A percentile compares a stretch with the other conserved stretches of the same genome.
Evolutionary conservation across 1,140 invertebrate genomes (phyloP).

Genomic region (Aphidius ervi): DNA sequence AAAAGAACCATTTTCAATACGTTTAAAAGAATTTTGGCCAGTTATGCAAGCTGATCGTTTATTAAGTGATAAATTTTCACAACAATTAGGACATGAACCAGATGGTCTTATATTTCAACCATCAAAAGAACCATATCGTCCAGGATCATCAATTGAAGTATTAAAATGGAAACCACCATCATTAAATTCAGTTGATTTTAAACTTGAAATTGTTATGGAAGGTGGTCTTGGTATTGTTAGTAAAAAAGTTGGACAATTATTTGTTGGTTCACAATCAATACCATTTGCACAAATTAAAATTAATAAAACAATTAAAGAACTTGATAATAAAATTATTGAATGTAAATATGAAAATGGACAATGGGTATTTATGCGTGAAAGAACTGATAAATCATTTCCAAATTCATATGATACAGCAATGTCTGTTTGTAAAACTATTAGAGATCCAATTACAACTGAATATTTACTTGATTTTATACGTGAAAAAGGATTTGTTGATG

Average conservation of each 20-base stretch:
- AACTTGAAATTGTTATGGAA: constrained; percentile 74
- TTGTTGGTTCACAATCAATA: constrained; percentile 66
- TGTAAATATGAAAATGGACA: constrained; percentile 73
- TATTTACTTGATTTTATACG: constrained; percentile 72
- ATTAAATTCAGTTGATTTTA: constrained; percentile 95
- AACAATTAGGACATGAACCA: constrained; percentile 85
- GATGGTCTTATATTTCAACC: constrained; percentile 99
- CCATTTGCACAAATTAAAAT: constrained; percentile 75
- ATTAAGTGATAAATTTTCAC: constrained; percentile 81
- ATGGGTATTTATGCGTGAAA: constrained; percentile 94
- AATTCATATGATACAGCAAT: constrained; percentile 81
- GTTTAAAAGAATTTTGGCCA: constrained; percentile 87
- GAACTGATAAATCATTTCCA: constrained; percentile 96
- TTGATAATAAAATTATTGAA: constrained; percentile 95
- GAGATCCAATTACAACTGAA: constrained; percentile 77
- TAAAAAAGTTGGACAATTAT: constrained; percentile 73
- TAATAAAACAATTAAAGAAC: constrained; percentile 66
- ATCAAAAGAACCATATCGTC: constrained; percentile 74
- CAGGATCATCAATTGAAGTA: constrained; percentile 77
- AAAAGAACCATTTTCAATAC: constrained; percentile 81
- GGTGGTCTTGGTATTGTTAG: constrained; percentile 69
- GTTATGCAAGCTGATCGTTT: constrained; percentile 65
- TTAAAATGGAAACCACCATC: constrained; percentile 97
- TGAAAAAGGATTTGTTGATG: constrained; percentile 57
- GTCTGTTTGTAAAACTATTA: constrained; percentile 67